phyloP scores from a whole-genome alignment of 2,888 invertebrate genomes.

The Xestia xanthographa region DNA sequence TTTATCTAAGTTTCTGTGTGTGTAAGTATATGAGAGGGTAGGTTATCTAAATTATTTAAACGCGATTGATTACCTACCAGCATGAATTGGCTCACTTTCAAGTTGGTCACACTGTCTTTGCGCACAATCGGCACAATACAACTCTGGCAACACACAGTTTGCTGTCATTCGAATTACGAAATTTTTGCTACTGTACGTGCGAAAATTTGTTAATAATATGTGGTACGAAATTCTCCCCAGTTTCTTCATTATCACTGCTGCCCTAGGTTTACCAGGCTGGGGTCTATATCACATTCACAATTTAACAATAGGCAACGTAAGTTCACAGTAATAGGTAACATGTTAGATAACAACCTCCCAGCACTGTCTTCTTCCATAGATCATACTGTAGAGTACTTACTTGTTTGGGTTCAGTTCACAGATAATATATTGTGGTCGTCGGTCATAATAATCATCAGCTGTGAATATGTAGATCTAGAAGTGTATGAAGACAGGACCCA shows the following conservation, averaged over 20 bases:
- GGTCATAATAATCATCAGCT: neutral
- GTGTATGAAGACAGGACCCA: neutral
- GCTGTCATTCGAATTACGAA: slow-evolving; percentile 69
- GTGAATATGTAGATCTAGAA: neutral
- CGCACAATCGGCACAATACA: too few relatives aligned
- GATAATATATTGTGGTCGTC: slow-evolving; percentile 28
- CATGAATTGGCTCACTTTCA: neutral
- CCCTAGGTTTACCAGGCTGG: slow-evolving; percentile 91
- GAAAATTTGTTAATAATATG: slow-evolving; percentile 88
- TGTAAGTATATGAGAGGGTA: neutral
- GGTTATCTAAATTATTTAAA: neutral
- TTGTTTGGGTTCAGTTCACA: slow-evolving; percentile 28
- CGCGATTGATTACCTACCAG: neutral
- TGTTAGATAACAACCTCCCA: slow-evolving; percentile 81
- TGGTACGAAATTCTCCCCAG: slow-evolving; percentile 94
- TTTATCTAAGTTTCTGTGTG: neutral
- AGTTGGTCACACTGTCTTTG: slow-evolving; percentile 54
- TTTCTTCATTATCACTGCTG: slow-evolving; percentile 91
- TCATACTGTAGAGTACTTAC: slow-evolving; percentile 23
- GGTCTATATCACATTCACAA: slow-evolving; percentile 92
- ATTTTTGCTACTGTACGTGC: slow-evolving; percentile 61
- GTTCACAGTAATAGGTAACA: slow-evolving; percentile 79
- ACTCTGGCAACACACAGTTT: slow-evolving; percentile 72
- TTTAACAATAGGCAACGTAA: slow-evolving; percentile 91
- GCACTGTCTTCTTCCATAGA: slow-evolving; percentile 50